Base-by-base conservation (phyloP, 2,113 vertebrate genomes). In the Phalacrocorax aristotelis region DNA sequence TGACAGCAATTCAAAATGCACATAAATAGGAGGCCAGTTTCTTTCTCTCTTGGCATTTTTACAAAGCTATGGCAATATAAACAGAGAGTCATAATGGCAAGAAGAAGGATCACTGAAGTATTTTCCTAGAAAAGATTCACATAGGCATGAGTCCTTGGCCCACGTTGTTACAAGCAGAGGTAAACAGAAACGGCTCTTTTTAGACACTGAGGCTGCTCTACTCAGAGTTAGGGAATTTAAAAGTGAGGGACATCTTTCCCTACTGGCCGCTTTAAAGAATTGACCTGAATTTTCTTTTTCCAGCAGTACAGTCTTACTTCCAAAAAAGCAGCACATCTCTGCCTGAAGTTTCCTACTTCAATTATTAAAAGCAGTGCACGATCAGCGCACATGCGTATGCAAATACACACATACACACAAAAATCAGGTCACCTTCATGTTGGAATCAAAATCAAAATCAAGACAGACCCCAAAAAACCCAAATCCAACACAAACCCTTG, bases 311-410 rank as follows among this genome's bases (percentile, higher is more conserved):
- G 22, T 15, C 4, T 21, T 49, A 86, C 36, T 86, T 77, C 36
- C 15, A 16, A 54, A 61, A 69, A 74, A 87, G 10, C 36, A 77
- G 66, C 12, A 19, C 0, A 0, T 44, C 8, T 58, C 38, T 55
- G 8, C 25, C 26, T 57, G n/a, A 71, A 36, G 21, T 52, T 80
- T 92, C 42, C 9, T 55, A 23, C 20, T 71, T 60, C 0, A 2
- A 10, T 91, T 38, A 68, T 38, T 29, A 75, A 62, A 70, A 51
- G 15, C 19, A 40, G 32, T 15, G 11, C 72, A 30, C 0, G 1
- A 55, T n/a, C 13, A 64, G n/a, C 7, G 6, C 10, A 15, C 3
- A 3, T 1, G 1, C 2, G 5, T 26, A 7, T 13, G 42, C 44
- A 64, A 66, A 46, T 23, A 48, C n/a, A 57, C 12, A 58, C 6